Base-by-base conservation (phyloP, 2,113 vertebrate species). In the Sardina pilchardus region DNA sequence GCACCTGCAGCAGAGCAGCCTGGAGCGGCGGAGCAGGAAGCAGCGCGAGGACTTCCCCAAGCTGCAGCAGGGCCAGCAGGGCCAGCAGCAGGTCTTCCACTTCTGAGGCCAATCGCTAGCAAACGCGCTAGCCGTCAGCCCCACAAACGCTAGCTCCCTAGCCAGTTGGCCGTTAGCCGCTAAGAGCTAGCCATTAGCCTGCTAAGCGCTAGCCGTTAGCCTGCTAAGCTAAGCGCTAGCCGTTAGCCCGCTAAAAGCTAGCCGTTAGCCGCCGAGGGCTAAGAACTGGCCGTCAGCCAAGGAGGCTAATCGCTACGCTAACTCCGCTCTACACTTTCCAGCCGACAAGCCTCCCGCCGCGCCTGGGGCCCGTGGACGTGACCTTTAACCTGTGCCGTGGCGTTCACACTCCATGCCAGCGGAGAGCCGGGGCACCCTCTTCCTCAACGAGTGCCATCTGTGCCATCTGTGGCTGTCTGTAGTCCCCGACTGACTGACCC, bases 61-160 rank as follows among this genome's bases (percentile, higher is more conserved):
- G 92, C 96, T 97, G 93, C 97, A 96, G 85, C 89, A 92, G 90
- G 94, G 97, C 90, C 97, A 98, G 95, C 98, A 98, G 96, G 97
- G 97, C 89, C 97, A 98, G 95, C 98, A 98, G 96, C 98, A 99
- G 98, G 97, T 98, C 96, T 95, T 93, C 89, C 93, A 94, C 92
- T 96, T 95, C 95, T 95, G 86, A 88, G 26, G 75, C 47, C 24
- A 1, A n/a, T n/a, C 42, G 1, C 82, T 30, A 71, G 30, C 63
- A 1, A 71, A 0, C n/a, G n/a, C n/a, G 9, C 63, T 71, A 71
- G 63, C 63, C 2, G 83, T 81, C 34, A 80, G 82, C 47, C 48
- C 24, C 75, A 43, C 47, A 7, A 7, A 47, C 17, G 42, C 67
- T 83, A 71, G 44, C 75, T 50, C 44, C 81, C 81, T n/a, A 36